Base-by-base conservation (phyloP, 1,140 invertebrate genomes). In the Anastatus disparis region DNA sequence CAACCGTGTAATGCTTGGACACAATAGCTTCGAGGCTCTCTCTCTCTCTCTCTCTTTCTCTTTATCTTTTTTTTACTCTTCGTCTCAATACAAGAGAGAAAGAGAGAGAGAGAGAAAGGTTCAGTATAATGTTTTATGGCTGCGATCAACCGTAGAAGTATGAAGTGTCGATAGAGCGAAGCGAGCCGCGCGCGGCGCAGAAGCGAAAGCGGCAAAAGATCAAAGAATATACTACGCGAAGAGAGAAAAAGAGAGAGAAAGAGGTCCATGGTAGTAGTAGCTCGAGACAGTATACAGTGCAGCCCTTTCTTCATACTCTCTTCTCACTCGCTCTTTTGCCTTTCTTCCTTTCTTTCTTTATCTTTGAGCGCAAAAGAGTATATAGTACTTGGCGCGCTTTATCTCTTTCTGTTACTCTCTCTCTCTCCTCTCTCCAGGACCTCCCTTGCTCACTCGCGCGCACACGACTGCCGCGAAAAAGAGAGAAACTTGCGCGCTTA, bases 101-200 rank as follows among this genome's bases (percentile, higher is more conserved):
- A 22, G 48, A 27, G 48, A 52, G 20, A 27, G 48, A 52, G 42
- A 53, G 44, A 48, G 58, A 76, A 76, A 81, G 65, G 76, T 75
- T 74, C 74, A 71, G 80, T 83, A 83, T 83, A 84, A 83, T 84
- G 82, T 85, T 85, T 85, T 85, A 86, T 82, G 80, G 78, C 83
- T 67, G 77, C 81, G 83, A 84, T 84, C 84, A 85, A 81, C 81
- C 81, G 82, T 80, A 83, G 84, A 85, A 83, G 82, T 84, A 86
- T 84, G 81, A 86, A 86, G 84, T 86, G 84, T 86, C 84, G 84
- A 86, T 86, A 86, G 83, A 85, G 81, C n/a, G n/a, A n/a, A n/a
- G n/a, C n/a, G n/a, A n/a, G n/a, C n/a, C n/a, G n/a, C n/a, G n/a
- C 78, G 83, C 81, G 79, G 82, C n/a, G n/a, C 81, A 85, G 83